Conservation (phyloP, 2,113 vertebrate genomes). For the Nothocercus nigrocapillus region DNA sequence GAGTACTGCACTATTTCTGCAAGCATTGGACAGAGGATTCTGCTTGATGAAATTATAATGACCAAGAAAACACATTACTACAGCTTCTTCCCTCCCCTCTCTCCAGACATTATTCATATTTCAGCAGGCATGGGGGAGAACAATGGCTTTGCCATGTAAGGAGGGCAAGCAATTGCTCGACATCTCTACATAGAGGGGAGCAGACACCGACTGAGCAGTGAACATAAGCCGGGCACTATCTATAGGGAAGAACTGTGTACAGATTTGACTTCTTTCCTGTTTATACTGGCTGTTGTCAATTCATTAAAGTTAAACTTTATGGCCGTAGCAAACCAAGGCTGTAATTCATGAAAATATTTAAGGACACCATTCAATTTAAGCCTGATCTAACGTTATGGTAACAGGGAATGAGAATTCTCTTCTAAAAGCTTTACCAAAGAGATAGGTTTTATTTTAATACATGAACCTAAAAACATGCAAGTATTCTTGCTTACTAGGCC, state of each 20-base stretch:
- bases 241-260: background rate
- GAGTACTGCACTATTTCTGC: background rate
- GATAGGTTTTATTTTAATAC: background rate
- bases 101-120: background rate
- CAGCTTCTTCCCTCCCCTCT: background rate
- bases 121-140: background rate
- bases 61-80: background rate
- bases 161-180: background rate
- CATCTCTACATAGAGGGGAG: background rate
- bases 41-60: background rate
- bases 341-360: background rate
- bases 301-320: background rate
- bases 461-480: background rate
- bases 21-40: background rate
- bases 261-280: background rate
- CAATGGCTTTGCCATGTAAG: background rate
- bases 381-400: background rate
- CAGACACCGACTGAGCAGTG: slow-evolving; percentile 11
- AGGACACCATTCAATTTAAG: background rate
- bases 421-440: background rate
- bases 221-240: background rate
- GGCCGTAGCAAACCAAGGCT: background rate
- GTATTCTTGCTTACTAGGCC: background rate
- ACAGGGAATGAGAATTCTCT: background rate
- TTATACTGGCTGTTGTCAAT: background rate